phyloP scores from a whole-genome alignment of 2,888 invertebrate genomes.

The Camptogramma bilineatum region DNA sequence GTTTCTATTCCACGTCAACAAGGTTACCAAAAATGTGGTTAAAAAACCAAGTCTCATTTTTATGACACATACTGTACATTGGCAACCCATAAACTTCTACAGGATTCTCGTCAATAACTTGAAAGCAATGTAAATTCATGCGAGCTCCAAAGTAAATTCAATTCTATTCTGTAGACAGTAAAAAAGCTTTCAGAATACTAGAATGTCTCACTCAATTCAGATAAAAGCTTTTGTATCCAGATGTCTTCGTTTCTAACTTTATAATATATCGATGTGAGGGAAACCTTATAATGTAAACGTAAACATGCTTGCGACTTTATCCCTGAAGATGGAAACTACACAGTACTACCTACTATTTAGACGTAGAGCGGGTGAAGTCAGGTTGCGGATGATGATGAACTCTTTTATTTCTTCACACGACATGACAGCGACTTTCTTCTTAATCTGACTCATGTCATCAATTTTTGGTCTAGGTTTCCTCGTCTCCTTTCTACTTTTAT shows the following conservation, averaged over 20 bases:
- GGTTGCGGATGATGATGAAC: too few relatives aligned
- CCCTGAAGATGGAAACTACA: too few relatives aligned
- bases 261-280: slow-evolving; percentile 37
- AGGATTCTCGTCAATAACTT: too few relatives aligned
- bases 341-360: too few relatives aligned
- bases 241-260: slow-evolving; percentile 44
- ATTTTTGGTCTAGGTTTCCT: too few relatives aligned
- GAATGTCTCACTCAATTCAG: slow-evolving; percentile 52
- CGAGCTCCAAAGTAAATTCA: slow-evolving; percentile 43
- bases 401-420: too few relatives aligned
- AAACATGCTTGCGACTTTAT: too few relatives aligned
- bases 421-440: too few relatives aligned
- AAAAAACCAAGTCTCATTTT: not conserved
- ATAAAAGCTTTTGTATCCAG: slow-evolving; percentile 56
- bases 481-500: too few relatives aligned
- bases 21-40: not conserved
- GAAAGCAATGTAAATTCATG: slow-evolving; percentile 25
- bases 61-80: not conserved
- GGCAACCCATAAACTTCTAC: slow-evolving; percentile 9
- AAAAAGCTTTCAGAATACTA: slow-evolving; percentile 53
- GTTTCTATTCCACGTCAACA: not conserved
- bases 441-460: too few relatives aligned
- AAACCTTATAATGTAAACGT: not conserved
- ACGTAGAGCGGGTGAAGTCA: too few relatives aligned
- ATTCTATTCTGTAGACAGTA: slow-evolving; percentile 40